Base-by-base conservation (phyloP, 2,113 vertebrate genomes). In the Aspiorhynchus laticeps region DNA sequence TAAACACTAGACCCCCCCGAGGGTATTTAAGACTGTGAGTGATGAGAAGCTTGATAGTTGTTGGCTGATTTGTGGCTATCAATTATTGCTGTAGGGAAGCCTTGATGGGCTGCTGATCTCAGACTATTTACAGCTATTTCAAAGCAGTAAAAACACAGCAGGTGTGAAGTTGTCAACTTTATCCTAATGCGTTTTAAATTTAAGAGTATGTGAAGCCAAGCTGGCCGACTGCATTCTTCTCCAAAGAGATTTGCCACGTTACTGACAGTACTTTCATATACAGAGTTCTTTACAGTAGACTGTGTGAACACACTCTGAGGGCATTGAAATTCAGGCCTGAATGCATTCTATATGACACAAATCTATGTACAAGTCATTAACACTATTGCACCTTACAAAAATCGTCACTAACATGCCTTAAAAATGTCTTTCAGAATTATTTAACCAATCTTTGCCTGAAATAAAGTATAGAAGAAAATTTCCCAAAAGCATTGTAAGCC, bases 31-130 rank as follows among this genome's bases (percentile, higher is more conserved):
- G 36, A 59, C 21, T 6, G 56, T 33, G 51, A 78, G 61, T 85
- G 83, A 87, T 87, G 63, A 89, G 76, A 77, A 65, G 69, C 59
- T 77, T 89, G 69, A 79, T 63, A 82, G 48, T 63, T 78, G 36
- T 63, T 26, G 43, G 81, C 83, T 65, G 56, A 48, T 80, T 85
- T 46, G 51, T 36, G 28, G 89, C 82, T 83, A 86, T 88, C 84
- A 84, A 84, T 90, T 85, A 43, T 61, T 71, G 26, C 84, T 85
- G 85, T 88, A 69, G 77, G 85, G 87, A 86, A 81, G 71, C n/a
- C 48, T 69, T 73, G 38, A 87, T 26, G 81, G 86, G 71, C 81
- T 85, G 87, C 87, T 85, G 89, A 90, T 78, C 67, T 56, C 21
- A 76, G 67, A 90, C 69, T 65, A 88, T 88, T 75, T 8, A 71